These are phyloP conservation scores for Amiota minor DNA, from an alignment of 2,888 invertebrate genomes.

Conservation along the genomic window DNA sequence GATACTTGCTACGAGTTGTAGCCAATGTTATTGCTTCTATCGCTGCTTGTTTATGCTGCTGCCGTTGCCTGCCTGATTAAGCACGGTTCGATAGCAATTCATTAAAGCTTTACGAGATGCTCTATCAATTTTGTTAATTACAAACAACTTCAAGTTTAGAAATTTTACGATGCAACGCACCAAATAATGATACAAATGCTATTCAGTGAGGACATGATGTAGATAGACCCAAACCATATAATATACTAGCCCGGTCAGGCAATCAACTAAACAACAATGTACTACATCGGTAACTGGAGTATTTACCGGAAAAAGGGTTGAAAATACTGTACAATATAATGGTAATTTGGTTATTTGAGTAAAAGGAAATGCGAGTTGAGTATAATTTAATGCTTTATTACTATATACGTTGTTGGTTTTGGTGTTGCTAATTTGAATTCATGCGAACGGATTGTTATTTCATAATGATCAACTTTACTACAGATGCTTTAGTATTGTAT, in stretches of 20 bases:
- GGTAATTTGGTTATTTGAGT: slow-evolving; percentile 14
- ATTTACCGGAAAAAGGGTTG: not conserved
- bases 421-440: slow-evolving; percentile 18
- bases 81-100: slow-evolving; percentile 29
- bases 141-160: slow-evolving; percentile 27
- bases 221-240: not conserved
- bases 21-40: not conserved
- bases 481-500: slow-evolving; percentile 8
- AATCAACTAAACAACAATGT: not conserved
- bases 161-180: slow-evolving; percentile 14
- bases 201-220: too few species aligned
- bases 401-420: not conserved
- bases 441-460: slow-evolving; percentile 19
- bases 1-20: not conserved
- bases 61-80: slow-evolving; percentile 17
- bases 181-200: not conserved
- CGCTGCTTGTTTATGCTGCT: not conserved
- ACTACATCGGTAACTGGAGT: not conserved
- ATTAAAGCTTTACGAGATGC: slow-evolving; percentile 29
- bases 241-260: not conserved
- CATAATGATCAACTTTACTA: slow-evolving; percentile 14
- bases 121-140: slow-evolving; percentile 30
- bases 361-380: slow-evolving; percentile 16
- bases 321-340: not conserved
- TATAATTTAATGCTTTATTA: not conserved